Base-by-base conservation (phyloP, 2,113 vertebrate species). In the Chloebia gouldiae region DNA sequence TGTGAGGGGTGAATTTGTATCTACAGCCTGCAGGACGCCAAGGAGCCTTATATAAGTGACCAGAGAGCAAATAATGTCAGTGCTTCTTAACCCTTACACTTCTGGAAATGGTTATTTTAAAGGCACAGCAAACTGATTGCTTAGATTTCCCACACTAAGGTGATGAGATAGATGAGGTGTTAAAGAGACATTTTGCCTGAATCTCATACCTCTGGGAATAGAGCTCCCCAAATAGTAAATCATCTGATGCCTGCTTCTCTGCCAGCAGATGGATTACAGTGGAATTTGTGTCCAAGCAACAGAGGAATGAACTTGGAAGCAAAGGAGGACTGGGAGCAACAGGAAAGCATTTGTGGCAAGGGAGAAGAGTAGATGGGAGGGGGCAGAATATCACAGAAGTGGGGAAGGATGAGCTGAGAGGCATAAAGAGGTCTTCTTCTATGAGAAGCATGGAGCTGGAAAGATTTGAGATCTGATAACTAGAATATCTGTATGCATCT, bases 1-100 rank as follows among this genome's bases (percentile, higher is more conserved):
- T 83, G 65, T 61, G 88, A 93, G 79, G 78, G 33, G 69, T 75
- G 56, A 93, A 93, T 80, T 94, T 94, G 25, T 86, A 30, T 35
- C 65, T 84, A 53, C 61, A 90, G 85, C 40, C 22, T 57, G n/a
- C 9, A 63, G 57, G 49, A 57, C 3, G 33, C 86, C 88, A 92
- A 81, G 56, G 42, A 90, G 11, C 13, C 7, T 83, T 86, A 72
- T 86, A 31, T 64, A 92, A 92, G 88, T 68, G 79, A 94, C 39
- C 28, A 53, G 82, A 75, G 0, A 78, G n/a, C 23, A 81, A 88
- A 42, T 68, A 78, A 42, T 42, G 18, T 53, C 1, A 9, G 21
- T 28, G 35, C 49, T 93, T 60, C 76, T 96, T 86, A 92, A 81
- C 51, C 17, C 56, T 66, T 66, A 24, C 10, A 7, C 21, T 94